Conservation (phyloP, 2,113 vertebrate species). For the Laterallus jamaicensis region DNA sequence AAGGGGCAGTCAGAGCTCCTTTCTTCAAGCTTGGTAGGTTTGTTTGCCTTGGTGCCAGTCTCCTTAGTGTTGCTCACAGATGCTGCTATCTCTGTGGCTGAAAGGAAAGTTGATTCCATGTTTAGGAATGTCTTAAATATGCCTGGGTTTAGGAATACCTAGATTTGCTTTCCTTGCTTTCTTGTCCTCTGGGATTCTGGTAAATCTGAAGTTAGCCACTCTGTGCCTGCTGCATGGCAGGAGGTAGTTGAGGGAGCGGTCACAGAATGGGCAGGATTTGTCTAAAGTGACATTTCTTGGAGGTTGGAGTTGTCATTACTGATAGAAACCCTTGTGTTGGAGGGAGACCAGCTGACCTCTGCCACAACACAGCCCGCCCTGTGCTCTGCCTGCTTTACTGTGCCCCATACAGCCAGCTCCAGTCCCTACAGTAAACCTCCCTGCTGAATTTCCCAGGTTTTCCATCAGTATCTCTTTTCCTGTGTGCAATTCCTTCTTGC, state of each 20-base stretch:
- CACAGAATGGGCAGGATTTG: neutral
- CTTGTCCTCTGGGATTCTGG: neutral
- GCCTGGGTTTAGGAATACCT: neutral
- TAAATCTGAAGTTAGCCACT: neutral
- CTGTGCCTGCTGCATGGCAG: neutral
- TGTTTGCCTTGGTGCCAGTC: neutral
- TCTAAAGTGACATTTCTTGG: neutral
- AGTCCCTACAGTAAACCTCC: too few species aligned
- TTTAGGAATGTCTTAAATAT: neutral
- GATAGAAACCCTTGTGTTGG: too few species aligned
- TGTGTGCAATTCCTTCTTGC: too few species aligned
- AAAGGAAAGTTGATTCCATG: neutral
- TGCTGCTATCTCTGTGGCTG: neutral
- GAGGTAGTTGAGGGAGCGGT: neutral
- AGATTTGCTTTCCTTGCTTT: neutral
- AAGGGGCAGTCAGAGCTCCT: constrained; percentile 66
- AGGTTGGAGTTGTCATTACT: neutral
- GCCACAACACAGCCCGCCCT: too few species aligned
- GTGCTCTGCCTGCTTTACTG: too few species aligned
- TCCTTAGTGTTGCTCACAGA: neutral
- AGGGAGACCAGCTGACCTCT: too few species aligned
- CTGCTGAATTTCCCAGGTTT: too few species aligned
- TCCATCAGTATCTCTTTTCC: too few species aligned
- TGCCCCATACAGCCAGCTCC: too few species aligned
- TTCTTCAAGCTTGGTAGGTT: constrained; percentile 75